Evolutionary conservation across 92 coral and sea anemone genomes (phyloP).

Genomic region (Epizoanthus fatuus): DNA sequence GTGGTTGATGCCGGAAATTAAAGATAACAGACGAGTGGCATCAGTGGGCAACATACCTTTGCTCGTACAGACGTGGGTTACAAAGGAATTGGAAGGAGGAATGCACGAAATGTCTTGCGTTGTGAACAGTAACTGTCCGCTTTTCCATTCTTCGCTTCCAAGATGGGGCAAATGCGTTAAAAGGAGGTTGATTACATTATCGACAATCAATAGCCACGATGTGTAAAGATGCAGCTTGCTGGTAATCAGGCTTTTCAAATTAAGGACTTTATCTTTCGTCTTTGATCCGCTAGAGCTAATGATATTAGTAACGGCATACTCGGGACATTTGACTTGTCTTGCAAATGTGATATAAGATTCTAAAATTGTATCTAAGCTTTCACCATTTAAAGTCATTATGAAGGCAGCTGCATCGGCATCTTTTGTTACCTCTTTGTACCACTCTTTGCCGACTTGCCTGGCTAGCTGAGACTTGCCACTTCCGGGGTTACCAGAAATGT

Average conservation of each 20-base stretch:
- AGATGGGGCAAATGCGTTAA: constrained; percentile 24
- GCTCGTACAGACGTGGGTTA: constrained; percentile 25
- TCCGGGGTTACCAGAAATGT: constrained; percentile 43
- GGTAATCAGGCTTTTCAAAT: constrained; percentile 18
- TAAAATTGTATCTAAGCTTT: too few relatives aligned
- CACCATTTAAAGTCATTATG: constrained; percentile 18
- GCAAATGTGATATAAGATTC: constrained; percentile 47
- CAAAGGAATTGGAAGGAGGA: neutral
- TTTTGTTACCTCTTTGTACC: constrained; percentile 3
- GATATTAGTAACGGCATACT: constrained; percentile 43
- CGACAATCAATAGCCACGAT: constrained; percentile 40
- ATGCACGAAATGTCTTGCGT: neutral
- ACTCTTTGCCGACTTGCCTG: neutral
- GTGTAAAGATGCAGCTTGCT: constrained; percentile 26
- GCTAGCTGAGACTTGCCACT: constrained; percentile 47
- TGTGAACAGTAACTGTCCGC: constrained; percentile 42
- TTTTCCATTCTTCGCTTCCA: constrained; percentile 28
- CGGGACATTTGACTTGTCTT: constrained; percentile 34
- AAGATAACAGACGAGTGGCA: neutral
- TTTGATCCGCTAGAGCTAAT: neutral
- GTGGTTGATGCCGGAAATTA: constrained; percentile 1
- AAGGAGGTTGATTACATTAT: constrained; percentile 32
- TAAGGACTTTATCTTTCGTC: constrained; percentile 26
- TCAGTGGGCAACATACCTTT: constrained; percentile 29
- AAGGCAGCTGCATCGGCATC: neutral